Percentiles rank a stretch among this genome's conserved stretches.
phyloP scores from a whole-genome alignment of 30 jellyfish, hydroid and myxozoan genomes.

The Pelagia noctiluca region DNA sequence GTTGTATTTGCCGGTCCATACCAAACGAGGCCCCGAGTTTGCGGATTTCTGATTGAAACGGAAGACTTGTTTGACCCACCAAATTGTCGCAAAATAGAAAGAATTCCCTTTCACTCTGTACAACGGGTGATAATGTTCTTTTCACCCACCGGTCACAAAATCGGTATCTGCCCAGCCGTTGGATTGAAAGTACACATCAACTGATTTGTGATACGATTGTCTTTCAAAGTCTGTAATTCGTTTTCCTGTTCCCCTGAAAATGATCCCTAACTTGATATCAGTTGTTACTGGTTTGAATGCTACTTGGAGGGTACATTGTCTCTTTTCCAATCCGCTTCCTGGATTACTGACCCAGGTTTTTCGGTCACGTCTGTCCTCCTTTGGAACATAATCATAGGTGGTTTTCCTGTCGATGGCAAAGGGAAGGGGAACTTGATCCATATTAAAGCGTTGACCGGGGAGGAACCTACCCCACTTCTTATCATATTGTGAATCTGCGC shows the following conservation, averaged over 20 bases:
- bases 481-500: no score
- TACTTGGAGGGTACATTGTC: not conserved
- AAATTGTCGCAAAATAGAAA: slow-evolving; percentile 55
- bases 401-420: no score
- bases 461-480: no score
- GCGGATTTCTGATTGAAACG: slow-evolving; percentile 16
- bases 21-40: slow-evolving; percentile 46
- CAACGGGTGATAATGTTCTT: slow-evolving; percentile 50
- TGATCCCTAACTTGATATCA: slow-evolving; percentile 10
- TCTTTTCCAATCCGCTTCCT: not conserved
- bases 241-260: slow-evolving; percentile 68
- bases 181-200: no score
- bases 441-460: no score
- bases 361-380: not conserved
- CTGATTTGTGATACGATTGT: slow-evolving; percentile 25
- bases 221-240: slow-evolving; percentile 32
- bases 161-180: slow-evolving; percentile 71
- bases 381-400: no score
- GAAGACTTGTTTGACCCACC: slow-evolving; percentile 18
- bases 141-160: slow-evolving; percentile 6
- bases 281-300: not conserved
- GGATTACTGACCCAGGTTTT: not conserved
- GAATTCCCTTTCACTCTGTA: slow-evolving; percentile 7
- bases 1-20: slow-evolving; percentile 42
- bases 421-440: no score